A percentile compares a stretch with the other conserved stretches of the same genome.
These are phyloP conservation scores for Phenganax marumi DNA, from an alignment of 92 coral and sea anemone genomes.

Conservation along the genomic window DNA sequence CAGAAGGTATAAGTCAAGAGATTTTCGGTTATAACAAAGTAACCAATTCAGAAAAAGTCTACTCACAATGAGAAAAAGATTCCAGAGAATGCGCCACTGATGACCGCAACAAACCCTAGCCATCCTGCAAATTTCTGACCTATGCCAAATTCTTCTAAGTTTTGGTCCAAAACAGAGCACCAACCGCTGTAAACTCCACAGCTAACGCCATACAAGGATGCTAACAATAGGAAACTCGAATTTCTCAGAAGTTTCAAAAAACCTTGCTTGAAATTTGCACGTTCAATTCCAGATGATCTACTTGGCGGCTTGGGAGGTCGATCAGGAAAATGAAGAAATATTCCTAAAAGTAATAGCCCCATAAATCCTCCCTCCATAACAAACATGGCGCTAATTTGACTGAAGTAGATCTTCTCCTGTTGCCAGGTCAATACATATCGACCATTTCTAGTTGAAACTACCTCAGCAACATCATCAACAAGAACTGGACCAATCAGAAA, in stretches of 20 bases:
- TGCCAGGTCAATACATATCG: conserved; percentile 55
- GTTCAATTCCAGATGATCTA: conserved; percentile 85
- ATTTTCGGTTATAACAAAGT: too few relatives aligned
- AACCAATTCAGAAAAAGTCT: too few relatives aligned
- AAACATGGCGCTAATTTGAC: conserved; percentile 68
- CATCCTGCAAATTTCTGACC: conserved; percentile 79
- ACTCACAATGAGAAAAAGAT: conserved; percentile 85
- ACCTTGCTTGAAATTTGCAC: conserved; percentile 73
- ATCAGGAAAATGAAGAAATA: conserved; percentile 73
- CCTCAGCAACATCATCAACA: conserved; percentile 63
- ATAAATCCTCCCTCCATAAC: conserved; percentile 70
- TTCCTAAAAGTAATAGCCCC: conserved; percentile 58
- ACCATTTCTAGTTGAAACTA: conserved; percentile 10
- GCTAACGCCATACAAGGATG: conserved; percentile 69
- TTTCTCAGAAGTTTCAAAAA: conserved; percentile 64
- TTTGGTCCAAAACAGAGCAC: conserved; percentile 78
- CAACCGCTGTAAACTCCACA: conserved; percentile 87
- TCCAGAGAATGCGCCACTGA: conserved; percentile 83
- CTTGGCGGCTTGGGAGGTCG: conserved; percentile 84
- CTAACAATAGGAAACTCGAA: conserved; percentile 76
- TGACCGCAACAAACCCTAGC: conserved; percentile 83
- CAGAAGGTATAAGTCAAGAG: too few relatives aligned
- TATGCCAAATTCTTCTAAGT: conserved; percentile 65
- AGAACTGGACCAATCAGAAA: conserved; percentile 77
- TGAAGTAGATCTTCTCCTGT: conserved; percentile 43